Percentiles rank a stretch among this genome's conserved stretches.
These are phyloP conservation scores for Berghia stephanieae DNA, from an alignment of 1,140 invertebrate genomes.

Conservation along the genomic window DNA sequence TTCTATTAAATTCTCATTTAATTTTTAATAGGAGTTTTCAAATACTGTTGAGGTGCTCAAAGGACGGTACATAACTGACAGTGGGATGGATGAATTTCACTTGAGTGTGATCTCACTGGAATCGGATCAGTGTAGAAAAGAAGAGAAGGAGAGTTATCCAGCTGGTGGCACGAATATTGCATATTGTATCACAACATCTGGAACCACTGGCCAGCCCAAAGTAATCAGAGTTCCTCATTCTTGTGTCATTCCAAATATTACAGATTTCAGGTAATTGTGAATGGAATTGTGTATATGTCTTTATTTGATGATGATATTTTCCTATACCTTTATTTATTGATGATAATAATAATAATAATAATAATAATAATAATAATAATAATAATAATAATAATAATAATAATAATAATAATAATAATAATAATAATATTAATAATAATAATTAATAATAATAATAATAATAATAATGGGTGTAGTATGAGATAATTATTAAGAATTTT, in stretches of 20 bases:
- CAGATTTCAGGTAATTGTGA: slow-evolving; percentile 62
- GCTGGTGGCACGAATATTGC: too few relatives aligned
- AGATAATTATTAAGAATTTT: too few relatives aligned
- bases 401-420: neutral
- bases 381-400: neutral
- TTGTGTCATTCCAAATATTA: slow-evolving; percentile 64
- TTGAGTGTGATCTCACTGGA: too few relatives aligned
- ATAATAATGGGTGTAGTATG: too few relatives aligned
- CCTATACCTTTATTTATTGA: neutral
- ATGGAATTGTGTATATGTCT: neutral
- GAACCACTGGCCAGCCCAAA: slow-evolving; percentile 63
- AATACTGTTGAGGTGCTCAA: too few relatives aligned
- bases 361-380: neutral
- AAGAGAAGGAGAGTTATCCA: too few relatives aligned
- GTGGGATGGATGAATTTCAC: too few relatives aligned
- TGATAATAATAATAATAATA: neutral
- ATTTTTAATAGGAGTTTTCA: too few relatives aligned
- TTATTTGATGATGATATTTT: neutral
- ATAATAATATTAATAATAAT: neutral
- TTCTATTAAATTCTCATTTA: too few relatives aligned
- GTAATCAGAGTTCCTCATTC: slow-evolving; percentile 61
- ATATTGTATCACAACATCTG: slow-evolving; percentile 65
- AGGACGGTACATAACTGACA: too few relatives aligned
- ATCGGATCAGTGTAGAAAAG: too few relatives aligned
- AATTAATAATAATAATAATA: neutral